Evolutionary conservation across 2,797 vertebrate species (phyloP).

Genomic region (Alosa sapidissima): DNA sequence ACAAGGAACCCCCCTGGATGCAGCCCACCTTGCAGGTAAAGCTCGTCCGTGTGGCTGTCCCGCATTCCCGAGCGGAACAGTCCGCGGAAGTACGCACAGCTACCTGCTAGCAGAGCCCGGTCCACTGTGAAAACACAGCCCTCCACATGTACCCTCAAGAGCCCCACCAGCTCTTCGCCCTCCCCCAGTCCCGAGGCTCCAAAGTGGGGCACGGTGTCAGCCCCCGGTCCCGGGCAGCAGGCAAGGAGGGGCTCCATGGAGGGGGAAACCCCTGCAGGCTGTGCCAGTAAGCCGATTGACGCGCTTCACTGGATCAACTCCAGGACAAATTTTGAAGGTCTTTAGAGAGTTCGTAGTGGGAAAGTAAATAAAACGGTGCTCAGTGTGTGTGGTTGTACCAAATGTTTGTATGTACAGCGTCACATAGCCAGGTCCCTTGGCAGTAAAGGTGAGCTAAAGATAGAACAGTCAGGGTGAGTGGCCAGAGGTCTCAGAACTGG

Average conservation of each 20-base stretch:
- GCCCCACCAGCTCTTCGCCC: constrained; percentile 34
- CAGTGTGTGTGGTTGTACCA: constrained; percentile 32
- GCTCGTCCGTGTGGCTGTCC: constrained; percentile 81
- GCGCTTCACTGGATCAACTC: not conserved
- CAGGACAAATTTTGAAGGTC: constrained; percentile 12
- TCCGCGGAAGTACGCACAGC: constrained; percentile 88
- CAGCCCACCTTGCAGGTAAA: constrained; percentile 79
- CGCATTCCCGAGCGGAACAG: constrained; percentile 93
- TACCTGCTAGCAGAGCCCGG: constrained; percentile 72
- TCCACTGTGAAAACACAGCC: constrained; percentile 82
- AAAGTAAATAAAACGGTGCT: constrained; percentile 62
- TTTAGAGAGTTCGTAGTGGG: constrained; percentile 46
- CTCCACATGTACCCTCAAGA: constrained; percentile 81
- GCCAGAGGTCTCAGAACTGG: not conserved
- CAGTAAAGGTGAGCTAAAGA: constrained; percentile 75
- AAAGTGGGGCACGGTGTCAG: constrained; percentile 56
- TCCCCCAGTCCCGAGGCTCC: constrained; percentile 43
- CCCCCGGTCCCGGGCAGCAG: constrained; percentile 41
- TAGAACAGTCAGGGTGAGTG: constrained; percentile 56
- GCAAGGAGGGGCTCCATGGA: constrained; percentile 42
- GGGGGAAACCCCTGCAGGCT: constrained; percentile 27
- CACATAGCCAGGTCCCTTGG: constrained; percentile 54
- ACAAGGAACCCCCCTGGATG: constrained; percentile 79
- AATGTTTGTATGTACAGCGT: constrained; percentile 21
- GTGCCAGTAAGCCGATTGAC: not conserved